These are phyloP conservation scores for Alauda arvensis DNA, from an alignment of 2,797 vertebrate species.

Conservation along the genomic window DNA sequence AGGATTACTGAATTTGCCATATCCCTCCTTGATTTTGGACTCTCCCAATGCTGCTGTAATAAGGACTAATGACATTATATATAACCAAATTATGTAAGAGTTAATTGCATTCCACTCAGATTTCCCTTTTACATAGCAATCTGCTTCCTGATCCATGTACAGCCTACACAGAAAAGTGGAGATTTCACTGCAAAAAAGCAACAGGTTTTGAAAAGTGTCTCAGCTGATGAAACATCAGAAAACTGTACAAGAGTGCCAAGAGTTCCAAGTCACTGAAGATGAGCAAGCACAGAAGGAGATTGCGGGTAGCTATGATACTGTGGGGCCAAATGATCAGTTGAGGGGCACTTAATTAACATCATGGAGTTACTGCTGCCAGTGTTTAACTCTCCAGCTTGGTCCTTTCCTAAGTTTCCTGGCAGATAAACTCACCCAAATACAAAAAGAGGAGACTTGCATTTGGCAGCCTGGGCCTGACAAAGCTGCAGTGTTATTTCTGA, in stretches of 20 bases:
- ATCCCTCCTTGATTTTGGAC: slow-evolving; percentile 10
- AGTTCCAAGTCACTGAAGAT: not conserved
- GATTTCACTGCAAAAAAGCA: not conserved
- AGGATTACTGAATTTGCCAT: slow-evolving; percentile 17
- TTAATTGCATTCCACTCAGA: slow-evolving; percentile 9
- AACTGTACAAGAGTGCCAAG: not conserved
- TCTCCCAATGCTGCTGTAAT: slow-evolving; percentile 8
- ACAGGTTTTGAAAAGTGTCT: not conserved
- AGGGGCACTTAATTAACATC: not conserved
- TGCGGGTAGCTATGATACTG: not conserved
- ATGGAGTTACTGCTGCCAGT: not conserved
- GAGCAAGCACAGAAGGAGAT: not conserved
- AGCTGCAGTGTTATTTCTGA: not conserved
- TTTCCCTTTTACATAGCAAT: not conserved
- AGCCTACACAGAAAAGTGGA: not conserved
- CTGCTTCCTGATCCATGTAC: not conserved
- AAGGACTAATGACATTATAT: not conserved
- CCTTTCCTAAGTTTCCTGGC: not conserved
- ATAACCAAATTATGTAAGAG: not conserved
- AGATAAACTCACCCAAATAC: not conserved
- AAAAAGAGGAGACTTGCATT: not conserved
- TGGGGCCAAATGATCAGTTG: not conserved
- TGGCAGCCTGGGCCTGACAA: not conserved
- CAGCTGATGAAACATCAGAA: not conserved
- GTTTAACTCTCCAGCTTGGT: not conserved